Percentiles rank a stretch among this genome's conserved stretches.
Conservation (phyloP, 2,113 vertebrate species). For the Neomonachus schauinslandi region DNA sequence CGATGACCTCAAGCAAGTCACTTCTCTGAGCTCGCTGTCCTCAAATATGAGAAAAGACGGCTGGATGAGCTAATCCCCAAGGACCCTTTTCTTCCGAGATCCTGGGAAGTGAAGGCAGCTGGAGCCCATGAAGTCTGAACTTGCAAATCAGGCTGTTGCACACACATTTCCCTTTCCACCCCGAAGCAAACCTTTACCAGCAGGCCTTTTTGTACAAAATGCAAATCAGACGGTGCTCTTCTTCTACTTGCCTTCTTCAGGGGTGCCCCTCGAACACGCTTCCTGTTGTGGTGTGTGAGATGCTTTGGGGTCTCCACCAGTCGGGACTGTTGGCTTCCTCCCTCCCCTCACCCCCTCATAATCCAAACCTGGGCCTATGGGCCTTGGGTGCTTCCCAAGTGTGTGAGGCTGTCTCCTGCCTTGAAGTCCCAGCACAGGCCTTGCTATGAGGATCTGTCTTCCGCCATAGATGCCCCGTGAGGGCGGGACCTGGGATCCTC, state of each 20-base stretch:
- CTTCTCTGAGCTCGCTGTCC: background rate
- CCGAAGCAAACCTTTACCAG: background rate
- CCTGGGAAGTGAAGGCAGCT: background rate
- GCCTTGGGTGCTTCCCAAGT: background rate
- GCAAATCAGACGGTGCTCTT: background rate
- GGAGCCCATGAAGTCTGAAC: background rate
- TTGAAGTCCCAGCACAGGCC: background rate
- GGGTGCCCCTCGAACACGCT: background rate
- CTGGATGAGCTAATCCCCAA: background rate
- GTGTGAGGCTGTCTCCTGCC: background rate
- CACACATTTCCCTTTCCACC: background rate
- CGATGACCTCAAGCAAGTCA: background rate
- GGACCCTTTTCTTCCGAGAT: background rate
- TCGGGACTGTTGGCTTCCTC: background rate
- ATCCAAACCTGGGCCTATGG: background rate
- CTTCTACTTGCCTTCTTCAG: background rate
- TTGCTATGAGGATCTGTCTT: background rate
- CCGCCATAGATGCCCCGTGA: background rate
- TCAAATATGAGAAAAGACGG: background rate
- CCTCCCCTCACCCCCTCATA: background rate
- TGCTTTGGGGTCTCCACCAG: background rate
- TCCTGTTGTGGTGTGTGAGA: background rate
- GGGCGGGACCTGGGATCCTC: background rate
- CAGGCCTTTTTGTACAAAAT: background rate
- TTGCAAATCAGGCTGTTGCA: background rate